These are phyloP conservation scores for Nephrotoma guestfalica DNA, from an alignment of 2,888 invertebrate genomes.

Conservation along the genomic window DNA sequence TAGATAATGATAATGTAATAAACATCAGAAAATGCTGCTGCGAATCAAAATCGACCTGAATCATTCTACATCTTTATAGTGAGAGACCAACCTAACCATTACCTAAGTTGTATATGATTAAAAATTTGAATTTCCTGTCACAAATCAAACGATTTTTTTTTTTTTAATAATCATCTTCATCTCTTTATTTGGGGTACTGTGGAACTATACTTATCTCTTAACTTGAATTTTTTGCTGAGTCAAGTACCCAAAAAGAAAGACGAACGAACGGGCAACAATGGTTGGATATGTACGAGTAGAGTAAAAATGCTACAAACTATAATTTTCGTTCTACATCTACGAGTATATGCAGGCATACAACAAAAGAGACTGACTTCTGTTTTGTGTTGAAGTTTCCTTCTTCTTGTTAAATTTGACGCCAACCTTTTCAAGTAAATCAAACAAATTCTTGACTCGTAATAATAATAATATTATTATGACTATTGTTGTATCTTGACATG, in stretches of 20 bases:
- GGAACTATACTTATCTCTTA: background rate
- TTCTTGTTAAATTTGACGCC: background rate
- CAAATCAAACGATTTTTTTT: background rate
- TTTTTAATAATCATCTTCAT: background rate
- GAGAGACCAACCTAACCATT: background rate
- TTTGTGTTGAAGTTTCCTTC: background rate
- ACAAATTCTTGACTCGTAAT: background rate
- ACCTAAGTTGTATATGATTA: background rate
- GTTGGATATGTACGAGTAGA: background rate
- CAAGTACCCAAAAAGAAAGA: background rate
- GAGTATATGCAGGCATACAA: background rate
- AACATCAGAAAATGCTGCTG: background rate
- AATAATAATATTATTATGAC: background rate
- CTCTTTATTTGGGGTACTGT: background rate
- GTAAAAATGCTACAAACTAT: background rate
- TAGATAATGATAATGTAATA: background rate
- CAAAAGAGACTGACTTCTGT: background rate
- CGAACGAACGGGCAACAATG: background rate
- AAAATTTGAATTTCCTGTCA: background rate
- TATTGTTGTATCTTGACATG: background rate
- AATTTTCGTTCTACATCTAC: background rate
- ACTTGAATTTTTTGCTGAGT: background rate
- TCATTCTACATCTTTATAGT: background rate
- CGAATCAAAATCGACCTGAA: background rate
- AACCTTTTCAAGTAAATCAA: background rate